Base-by-base conservation (phyloP, 2,888 invertebrate species). In the Dichetophora obliterata region DNA sequence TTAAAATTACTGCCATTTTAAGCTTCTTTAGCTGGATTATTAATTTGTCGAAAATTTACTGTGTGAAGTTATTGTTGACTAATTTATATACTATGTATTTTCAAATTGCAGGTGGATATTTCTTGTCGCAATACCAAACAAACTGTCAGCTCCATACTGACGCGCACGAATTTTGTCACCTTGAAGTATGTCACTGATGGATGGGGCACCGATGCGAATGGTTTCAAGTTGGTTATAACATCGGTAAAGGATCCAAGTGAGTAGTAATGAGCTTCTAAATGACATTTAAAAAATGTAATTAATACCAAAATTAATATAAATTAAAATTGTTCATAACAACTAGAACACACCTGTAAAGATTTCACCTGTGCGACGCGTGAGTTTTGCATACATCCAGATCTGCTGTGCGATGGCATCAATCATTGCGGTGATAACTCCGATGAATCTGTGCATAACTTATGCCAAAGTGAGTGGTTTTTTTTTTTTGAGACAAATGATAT, bases 341-440 rank as follows among this genome's bases (percentile, higher is more conserved):
- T 92, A 95, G 96, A 95, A 88, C 95, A 96, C 88, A 93, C 95
- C 77, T 96, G 96, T 90, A 95, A 94, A 87, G 96, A 96, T 90
- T 97, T 96, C 90, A 92, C 95, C 82, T 97, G 97, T 90, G 94
- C 93, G 86, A 92, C 94, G 86, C 93, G 95, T 81, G 95, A 96
- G 90, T 95, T 96, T 91, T 98, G 98, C 92, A 96, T 98, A 86
- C 94, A 95, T 89, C 94, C 94, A 78, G 96, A 97, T 89, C 92
- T 98, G 79, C 93, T 95, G 83, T 98, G 98, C 91, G 98, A 98
- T 90, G 95, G 95, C 77, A 94, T 97, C 81, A 95, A 96, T 90
- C 97, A 98, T 90, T 98, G 98, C 89, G 96, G 95, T 70, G 97
- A 98, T 90, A 96, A 95, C 81, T 96, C 96, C 70, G 98, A 98